Base-by-base conservation (phyloP, 2,113 vertebrate species). In the Apistogramma diplotaenia region DNA sequence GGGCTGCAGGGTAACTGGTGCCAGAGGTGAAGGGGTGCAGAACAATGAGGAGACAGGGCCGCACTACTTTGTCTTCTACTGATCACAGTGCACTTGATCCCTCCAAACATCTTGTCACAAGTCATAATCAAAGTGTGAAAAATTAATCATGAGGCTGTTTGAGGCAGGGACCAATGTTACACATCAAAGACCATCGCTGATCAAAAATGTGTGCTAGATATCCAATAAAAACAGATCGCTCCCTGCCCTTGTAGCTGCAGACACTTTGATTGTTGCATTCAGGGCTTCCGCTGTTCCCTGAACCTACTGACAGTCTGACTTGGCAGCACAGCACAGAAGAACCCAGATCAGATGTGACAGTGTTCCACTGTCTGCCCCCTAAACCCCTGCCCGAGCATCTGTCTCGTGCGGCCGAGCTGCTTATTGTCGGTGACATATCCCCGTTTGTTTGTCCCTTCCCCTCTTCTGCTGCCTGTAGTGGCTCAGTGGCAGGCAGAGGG, bases 261-360 rank as follows among this genome's bases (percentile, higher is more conserved):
- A 54, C 46, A 11, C 37, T 10, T 43, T 46, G 71, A 23, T 19
- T 25, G 60, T 57, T 46, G 18, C n/a, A 0, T 74, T 76, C 46
- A 65, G 37, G 73, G 37, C 46, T 21, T 13, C 29, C 18, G 33
- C 23, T 25, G 27, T 56, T 73, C 46, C 54, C 55, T 35, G 43
- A 73, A 79, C 81, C 43, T 1, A 0, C 67, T 78, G 82, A 73
- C 82, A 40, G 73, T 57, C 74, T 2, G 87, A 84, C 76, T 81
- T 49, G 43, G 82, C 84, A 78, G 71, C 35, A 10, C 13, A 4
- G 72, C n/a, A 8, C 46, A 11, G 4, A 18, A 16, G 53, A 76
- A 51, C 61, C n/a, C 25, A 67, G 79, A 90, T 87, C 55, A 43
- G 83, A 90, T 81, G 87, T 86, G 89, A 87, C 91, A 87, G 84